Evolutionary conservation across 2,888 invertebrate species (phyloP).

Genomic region (Lasioglossum leucozonium): DNA sequence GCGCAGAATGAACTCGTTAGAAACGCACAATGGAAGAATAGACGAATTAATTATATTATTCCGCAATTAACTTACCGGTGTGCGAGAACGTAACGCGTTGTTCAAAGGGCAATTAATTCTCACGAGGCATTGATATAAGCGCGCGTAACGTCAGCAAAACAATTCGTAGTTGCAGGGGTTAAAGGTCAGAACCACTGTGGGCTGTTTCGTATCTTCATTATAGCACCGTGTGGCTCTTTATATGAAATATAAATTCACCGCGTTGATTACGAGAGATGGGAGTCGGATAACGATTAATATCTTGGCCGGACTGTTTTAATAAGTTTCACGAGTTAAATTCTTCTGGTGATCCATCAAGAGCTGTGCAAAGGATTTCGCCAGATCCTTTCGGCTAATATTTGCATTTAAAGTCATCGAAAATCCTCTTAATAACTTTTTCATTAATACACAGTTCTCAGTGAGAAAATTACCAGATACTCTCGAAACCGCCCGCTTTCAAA

Average conservation of each 20-base stretch:
- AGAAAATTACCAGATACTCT: no score
- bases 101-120: not conserved
- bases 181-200: not conserved
- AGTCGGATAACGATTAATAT: not conserved
- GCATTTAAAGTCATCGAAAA: not conserved
- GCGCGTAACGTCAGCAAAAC: not conserved
- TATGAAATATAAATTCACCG: not conserved
- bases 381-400: not conserved
- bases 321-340: not conserved
- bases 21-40: not conserved
- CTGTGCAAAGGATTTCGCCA: not conserved
- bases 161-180: not conserved
- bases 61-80: not conserved
- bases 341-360: not conserved
- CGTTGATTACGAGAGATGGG: not conserved
- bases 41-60: not conserved
- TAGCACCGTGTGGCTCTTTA: not conserved
- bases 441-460: not conserved
- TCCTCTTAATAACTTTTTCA: not conserved
- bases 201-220: not conserved
- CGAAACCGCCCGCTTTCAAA: no score
- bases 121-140: conserved; percentile 26
- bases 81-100: not conserved
- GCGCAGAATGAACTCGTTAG: not conserved
- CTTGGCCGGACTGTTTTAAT: not conserved